phyloP scores from a whole-genome alignment of 1,140 invertebrate species.

The Tribolium madens region DNA sequence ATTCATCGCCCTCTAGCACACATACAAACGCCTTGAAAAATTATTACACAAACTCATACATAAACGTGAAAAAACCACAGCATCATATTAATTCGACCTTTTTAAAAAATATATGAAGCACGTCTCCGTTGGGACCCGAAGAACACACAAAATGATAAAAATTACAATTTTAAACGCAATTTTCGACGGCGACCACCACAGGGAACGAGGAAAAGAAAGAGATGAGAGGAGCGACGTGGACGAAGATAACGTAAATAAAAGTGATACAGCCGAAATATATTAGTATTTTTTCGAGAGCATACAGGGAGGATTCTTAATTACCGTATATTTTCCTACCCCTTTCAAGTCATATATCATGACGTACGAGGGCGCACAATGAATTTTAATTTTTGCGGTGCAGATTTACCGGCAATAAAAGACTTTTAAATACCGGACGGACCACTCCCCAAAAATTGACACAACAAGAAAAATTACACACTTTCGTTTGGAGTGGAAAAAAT shows the following conservation, averaged over 20 bases:
- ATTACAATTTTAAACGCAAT: slow-evolving; percentile 31
- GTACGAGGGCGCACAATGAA: slow-evolving; percentile 40
- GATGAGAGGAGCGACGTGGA: neutral
- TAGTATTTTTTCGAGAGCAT: slow-evolving; percentile 41
- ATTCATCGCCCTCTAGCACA: slow-evolving; percentile 9
- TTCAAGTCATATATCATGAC: slow-evolving; percentile 44
- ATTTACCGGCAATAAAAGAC: slow-evolving; percentile 42
- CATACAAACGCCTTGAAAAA: neutral
- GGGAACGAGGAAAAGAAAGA: neutral
- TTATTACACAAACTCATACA: slow-evolving; percentile 19
- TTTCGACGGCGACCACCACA: neutral
- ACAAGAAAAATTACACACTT: no score
- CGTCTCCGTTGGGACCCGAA: slow-evolving; percentile 39
- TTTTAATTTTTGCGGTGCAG: slow-evolving; percentile 43
- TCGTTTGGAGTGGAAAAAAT: no score
- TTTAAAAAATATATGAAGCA: slow-evolving; percentile 40
- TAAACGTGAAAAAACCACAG: slow-evolving; percentile 13
- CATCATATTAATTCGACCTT: slow-evolving; percentile 35
- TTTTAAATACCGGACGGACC: slow-evolving; percentile 24
- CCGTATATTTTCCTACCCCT: slow-evolving; percentile 40
- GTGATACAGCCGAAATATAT: slow-evolving; percentile 40
- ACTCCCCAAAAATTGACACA: no score
- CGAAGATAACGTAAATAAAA: slow-evolving; percentile 23
- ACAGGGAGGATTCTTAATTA: slow-evolving; percentile 43
- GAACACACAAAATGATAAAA: slow-evolving; percentile 45